Evolutionary conservation across 2,113 vertebrate species (phyloP).

Genomic region (Spheniscus mendiculus): DNA sequence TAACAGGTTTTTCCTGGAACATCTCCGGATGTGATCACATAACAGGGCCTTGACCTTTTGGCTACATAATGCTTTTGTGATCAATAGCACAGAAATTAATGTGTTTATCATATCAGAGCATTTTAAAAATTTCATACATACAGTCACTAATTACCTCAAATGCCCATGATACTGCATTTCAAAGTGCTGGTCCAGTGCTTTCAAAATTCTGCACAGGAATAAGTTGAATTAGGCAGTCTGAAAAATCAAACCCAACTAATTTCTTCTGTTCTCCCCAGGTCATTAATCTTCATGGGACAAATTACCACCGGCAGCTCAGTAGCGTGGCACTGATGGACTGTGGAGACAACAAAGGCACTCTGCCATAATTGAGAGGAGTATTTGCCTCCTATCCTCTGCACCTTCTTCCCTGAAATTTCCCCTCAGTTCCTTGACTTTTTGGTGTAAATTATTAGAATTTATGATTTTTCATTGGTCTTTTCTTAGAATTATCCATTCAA

Average conservation of each 20-base stretch:
- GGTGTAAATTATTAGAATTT: not conserved
- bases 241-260: constrained; percentile 49
- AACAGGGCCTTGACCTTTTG: constrained; percentile 12
- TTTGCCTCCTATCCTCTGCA: not conserved
- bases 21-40: constrained; percentile 46
- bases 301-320: constrained; percentile 7
- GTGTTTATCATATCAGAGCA: constrained; percentile 35
- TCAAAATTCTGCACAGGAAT: not conserved
- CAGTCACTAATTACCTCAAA: constrained; percentile 29
- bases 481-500: not conserved
- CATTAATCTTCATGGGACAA: constrained; percentile 54
- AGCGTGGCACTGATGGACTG: constrained; percentile 16
- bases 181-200: not conserved
- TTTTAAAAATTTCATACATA: constrained; percentile 1
- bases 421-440: not conserved
- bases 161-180: not conserved
- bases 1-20: constrained; percentile 36
- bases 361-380: not conserved
- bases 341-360: not conserved
- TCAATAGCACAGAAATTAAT: constrained; percentile 64
- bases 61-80: constrained; percentile 56
- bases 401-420: not conserved
- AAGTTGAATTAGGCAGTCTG: not conserved
- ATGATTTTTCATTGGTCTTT: not conserved
- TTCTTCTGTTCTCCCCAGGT: not conserved